phyloP scores from a whole-genome alignment of 2,797 vertebrate genomes.

The Peromyscus nudipes region DNA sequence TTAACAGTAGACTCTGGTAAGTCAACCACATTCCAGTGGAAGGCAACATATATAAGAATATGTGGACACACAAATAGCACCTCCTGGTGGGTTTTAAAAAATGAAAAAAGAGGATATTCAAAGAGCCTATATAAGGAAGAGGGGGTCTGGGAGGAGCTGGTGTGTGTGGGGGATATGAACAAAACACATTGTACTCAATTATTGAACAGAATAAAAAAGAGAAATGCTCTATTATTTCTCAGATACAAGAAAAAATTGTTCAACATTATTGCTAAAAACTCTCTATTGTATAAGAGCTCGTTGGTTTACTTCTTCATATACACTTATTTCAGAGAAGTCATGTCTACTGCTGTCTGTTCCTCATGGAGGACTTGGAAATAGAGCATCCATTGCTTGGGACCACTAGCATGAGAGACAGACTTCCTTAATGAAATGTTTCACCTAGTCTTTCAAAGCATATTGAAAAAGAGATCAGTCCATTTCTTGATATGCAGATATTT shows the following conservation, averaged over 20 bases:
- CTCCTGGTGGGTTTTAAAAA: not conserved
- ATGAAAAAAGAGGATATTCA: not conserved
- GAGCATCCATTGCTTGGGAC: not conserved
- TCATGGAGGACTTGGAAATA: not conserved
- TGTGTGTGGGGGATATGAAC: not conserved
- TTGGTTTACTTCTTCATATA: not conserved
- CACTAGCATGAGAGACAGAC: not conserved
- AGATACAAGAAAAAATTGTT: not conserved
- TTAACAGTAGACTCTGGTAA: not conserved
- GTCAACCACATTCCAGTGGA: not conserved
- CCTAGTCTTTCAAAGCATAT: conserved; percentile 61
- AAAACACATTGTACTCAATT: not conserved
- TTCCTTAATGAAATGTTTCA: conserved; percentile 14
- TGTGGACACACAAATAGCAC: not conserved
- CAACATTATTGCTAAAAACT: not conserved
- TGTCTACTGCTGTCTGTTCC: not conserved
- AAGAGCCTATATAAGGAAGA: not conserved
- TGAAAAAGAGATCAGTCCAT: conserved; percentile 77
- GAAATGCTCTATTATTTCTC: not conserved
- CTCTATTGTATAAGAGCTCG: not conserved
- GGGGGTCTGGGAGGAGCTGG: not conserved
- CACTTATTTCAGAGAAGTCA: not conserved
- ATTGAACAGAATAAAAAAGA: not conserved
- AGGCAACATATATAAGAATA: not conserved
- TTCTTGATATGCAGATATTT: conserved; percentile 86